These are phyloP conservation scores for Jordanella pulchra DNA, from an alignment of 2,797 vertebrate genomes.

Conservation along the genomic window DNA sequence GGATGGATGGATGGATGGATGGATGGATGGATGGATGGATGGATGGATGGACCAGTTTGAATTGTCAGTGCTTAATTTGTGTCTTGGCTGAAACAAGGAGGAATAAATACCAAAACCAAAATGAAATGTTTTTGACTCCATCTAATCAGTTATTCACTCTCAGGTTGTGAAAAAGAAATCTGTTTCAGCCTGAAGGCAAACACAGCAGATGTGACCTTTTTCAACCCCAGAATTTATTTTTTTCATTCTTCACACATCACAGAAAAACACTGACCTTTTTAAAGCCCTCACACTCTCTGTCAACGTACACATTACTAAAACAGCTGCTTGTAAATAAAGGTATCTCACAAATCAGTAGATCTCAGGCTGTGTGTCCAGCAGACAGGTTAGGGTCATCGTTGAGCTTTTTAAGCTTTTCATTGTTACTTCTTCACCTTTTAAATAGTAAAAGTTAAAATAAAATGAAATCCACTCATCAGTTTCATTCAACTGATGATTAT, in stretches of 20 bases:
- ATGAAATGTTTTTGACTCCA: slow-evolving; percentile 61
- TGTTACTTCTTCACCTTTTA: too few relatives aligned
- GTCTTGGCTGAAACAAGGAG: slow-evolving; percentile 39
- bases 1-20: neutral
- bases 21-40: slow-evolving; percentile 3
- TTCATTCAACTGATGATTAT: too few relatives aligned
- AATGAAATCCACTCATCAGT: too few relatives aligned
- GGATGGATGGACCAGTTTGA: slow-evolving; percentile 8
- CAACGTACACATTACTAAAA: neutral
- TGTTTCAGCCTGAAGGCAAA: slow-evolving; percentile 25
- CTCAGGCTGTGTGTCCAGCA: neutral
- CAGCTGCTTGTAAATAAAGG: neutral
- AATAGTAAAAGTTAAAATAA: too few relatives aligned
- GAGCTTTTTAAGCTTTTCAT: neutral
- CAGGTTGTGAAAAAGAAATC: slow-evolving; percentile 30
- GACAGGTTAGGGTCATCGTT: neutral
- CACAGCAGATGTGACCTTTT: slow-evolving; percentile 16
- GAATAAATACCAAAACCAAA: slow-evolving; percentile 62
- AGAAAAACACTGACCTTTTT: neutral
- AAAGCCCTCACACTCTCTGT: too few relatives aligned
- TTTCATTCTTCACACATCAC: slow-evolving; percentile 3
- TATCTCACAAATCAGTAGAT: neutral
- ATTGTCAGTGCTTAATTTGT: slow-evolving; percentile 62
- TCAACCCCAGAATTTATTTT: neutral
- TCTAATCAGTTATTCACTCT: slow-evolving; percentile 55